Percentiles rank a stretch among this genome's conserved stretches.
Evolutionary conservation across 2,113 vertebrate genomes (phyloP).

Genomic region (Etheostoma spectabile): DNA sequence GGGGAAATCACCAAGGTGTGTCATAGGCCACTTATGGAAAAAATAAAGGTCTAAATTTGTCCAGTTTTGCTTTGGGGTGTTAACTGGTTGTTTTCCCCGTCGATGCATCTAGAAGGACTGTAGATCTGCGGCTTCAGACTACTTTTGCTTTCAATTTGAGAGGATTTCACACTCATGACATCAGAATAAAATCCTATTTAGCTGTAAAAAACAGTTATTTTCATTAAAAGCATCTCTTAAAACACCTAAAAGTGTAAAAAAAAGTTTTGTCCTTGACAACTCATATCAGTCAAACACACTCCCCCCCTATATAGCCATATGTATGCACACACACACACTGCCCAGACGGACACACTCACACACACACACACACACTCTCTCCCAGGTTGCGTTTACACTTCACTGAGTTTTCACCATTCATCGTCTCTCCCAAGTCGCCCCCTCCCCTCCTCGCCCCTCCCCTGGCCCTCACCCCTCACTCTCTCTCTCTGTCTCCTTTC

Average conservation of each 20-base stretch:
- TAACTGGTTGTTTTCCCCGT: neutral
- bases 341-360: slow-evolving; percentile 60
- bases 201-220: neutral
- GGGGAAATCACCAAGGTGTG: neutral
- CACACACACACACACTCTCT: slow-evolving; percentile 63
- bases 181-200: too few relatives aligned
- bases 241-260: neutral
- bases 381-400: slow-evolving; percentile 96
- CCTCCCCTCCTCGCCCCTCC: slow-evolving; percentile 8
- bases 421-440: slow-evolving; percentile 87
- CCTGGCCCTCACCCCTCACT: slow-evolving; percentile 62
- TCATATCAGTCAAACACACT: slow-evolving; percentile 50
- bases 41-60: too few relatives aligned
- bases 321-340: slow-evolving; percentile 43
- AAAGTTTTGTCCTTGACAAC: slow-evolving; percentile 18
- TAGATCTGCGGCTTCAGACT: neutral
- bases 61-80: neutral
- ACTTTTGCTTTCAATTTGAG: neutral
- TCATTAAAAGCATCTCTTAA: too few relatives aligned
- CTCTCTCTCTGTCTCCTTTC: slow-evolving; percentile 85
- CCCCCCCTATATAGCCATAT: slow-evolving; percentile 23
- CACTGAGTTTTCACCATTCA: slow-evolving; percentile 95
- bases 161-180: too few relatives aligned
- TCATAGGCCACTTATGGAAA: neutral
- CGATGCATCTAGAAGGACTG: neutral